These are phyloP conservation scores for Manacus vitellinus DNA, from an alignment of 2,113 vertebrate species.

Conservation along the genomic window DNA sequence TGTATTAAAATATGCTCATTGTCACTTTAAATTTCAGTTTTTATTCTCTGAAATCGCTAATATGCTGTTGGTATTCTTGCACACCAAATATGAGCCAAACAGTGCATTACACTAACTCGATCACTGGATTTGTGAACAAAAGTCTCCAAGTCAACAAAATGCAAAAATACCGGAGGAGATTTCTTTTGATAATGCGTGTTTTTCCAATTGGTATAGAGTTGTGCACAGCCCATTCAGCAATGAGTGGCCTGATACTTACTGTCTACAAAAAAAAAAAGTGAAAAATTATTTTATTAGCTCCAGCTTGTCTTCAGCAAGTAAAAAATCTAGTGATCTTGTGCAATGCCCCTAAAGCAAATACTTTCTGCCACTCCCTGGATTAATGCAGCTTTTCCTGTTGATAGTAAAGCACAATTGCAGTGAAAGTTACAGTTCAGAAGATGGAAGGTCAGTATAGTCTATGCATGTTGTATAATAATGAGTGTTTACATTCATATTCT, in stretches of 20 bases:
- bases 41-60: constrained; percentile 28
- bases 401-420: constrained; percentile 77
- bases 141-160: constrained; percentile 20
- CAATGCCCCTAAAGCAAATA: constrained; percentile 56
- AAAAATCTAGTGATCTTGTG: constrained; percentile 38
- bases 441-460: constrained; percentile 78
- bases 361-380: constrained; percentile 55
- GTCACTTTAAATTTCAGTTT: constrained; percentile 74
- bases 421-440: constrained; percentile 50
- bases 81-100: constrained; percentile 74
- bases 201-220: background rate
- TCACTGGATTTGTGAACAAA: constrained; percentile 37
- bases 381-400: constrained; percentile 61
- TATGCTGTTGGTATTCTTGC: constrained; percentile 71
- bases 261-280: background rate
- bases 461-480: constrained; percentile 82
- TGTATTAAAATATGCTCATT: constrained; percentile 48
- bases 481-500: constrained; percentile 82
- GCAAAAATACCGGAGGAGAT: background rate
- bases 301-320: constrained; percentile 34
- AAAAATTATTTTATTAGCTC: constrained; percentile 1
- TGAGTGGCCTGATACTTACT: background rate
- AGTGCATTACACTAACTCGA: constrained; percentile 72
- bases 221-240: background rate
- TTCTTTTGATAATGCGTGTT: background rate